Percentiles rank a stretch among this genome's conserved stretches.
phyloP scores from a whole-genome alignment of 1,140 invertebrate genomes.

The Thaumatotibia leucotreta region DNA sequence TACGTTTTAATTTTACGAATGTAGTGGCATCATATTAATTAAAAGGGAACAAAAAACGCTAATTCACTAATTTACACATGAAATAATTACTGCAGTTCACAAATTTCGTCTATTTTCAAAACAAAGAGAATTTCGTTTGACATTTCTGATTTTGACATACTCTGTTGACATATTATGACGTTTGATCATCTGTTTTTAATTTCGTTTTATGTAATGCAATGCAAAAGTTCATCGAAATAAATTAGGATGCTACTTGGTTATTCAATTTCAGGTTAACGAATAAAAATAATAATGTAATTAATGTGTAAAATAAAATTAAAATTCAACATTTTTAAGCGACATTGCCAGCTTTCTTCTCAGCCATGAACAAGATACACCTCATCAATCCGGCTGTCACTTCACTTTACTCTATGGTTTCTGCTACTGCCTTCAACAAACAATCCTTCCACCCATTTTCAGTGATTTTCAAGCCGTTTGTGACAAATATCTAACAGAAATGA shows the following conservation, averaged over 20 bases:
- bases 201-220: neutral
- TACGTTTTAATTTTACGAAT: neutral
- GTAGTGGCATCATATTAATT: neutral
- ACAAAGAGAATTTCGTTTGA: neutral
- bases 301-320: too few relatives aligned
- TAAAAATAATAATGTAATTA: too few relatives aligned
- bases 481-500: constrained; percentile 77
- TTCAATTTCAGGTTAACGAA: too few relatives aligned
- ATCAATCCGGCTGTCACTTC: constrained; percentile 48
- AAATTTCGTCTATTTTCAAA: constrained; percentile 8
- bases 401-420: constrained; percentile 44
- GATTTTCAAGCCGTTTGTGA: constrained; percentile 46
- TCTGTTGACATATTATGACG: too few relatives aligned
- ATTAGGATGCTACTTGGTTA: too few relatives aligned
- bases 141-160: neutral
- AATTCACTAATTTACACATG: neutral
- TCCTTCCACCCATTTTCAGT: constrained; percentile 49
- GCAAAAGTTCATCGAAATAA: neutral
- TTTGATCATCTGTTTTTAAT: neutral
- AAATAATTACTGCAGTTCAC: neutral
- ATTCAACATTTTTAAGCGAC: too few relatives aligned
- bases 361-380: constrained; percentile 40
- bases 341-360: neutral
- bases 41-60: neutral
- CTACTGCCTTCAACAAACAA: constrained; percentile 63